Base-by-base conservation (phyloP, 1,140 invertebrate genomes). In the Vollenhovia emeryi region DNA sequence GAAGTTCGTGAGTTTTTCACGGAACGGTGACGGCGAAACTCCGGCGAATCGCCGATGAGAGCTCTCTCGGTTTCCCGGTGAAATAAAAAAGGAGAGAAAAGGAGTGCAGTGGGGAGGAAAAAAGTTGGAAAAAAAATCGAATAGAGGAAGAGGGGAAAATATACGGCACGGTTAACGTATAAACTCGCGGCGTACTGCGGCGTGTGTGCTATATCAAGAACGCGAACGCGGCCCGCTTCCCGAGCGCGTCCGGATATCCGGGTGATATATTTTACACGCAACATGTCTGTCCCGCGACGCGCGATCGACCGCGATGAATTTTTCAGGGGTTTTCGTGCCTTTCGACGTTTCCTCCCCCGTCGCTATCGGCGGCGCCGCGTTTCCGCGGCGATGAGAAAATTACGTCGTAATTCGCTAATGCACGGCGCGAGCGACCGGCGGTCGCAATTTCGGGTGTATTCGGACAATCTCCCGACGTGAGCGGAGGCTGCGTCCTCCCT, bases 191-290 rank as follows among this genome's bases (percentile, higher is more conserved):
- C 80, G 48, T 87, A 71, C 18, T n/a, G 24, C 11, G 7, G 62
- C 21, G 0, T 18, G 36, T 66, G 33, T 3, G 24, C 5, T 48
- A 48, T 43, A 18, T 80, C 36, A 57, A 27, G 27, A 40, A 33
- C 27, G 48, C 8, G 55, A 13, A 30, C 18, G 13, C n/a, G n/a
- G 8, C 27, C 21, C 21, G 48, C 7, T 21, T n/a, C 68, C 33
- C 33, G 45, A 21, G 74, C 27, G 74, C 27, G 15, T 33, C 27
- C 50, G 18, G 8, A 27, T 64, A 40, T 66, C n/a, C 36, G 36
- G n/a, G 43, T 60, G 55, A 86, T 88, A 86, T 88, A 83, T 83
- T 83, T 88, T 69, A 82, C 69, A 21, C 6, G 75, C 68, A 55
- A 80, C 40, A 85, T 80, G 71, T 78, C n/a, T 82, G 45, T 86